phyloP scores from a whole-genome alignment of 2,888 invertebrate species.

The Anticlea derivata region DNA sequence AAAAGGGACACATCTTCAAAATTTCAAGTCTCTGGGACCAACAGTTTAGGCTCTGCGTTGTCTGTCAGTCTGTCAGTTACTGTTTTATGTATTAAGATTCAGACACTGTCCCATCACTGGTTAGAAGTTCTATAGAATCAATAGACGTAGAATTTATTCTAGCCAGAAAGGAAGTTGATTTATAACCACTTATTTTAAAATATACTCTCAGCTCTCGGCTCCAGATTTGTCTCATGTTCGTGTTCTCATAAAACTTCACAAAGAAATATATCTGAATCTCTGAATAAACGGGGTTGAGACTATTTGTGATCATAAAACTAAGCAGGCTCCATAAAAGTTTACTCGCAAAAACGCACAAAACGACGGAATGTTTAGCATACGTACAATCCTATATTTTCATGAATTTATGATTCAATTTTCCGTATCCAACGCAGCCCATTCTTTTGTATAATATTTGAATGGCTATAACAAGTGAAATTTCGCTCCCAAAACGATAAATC shows the following conservation, averaged over 20 bases:
- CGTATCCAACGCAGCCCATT: slow-evolving; percentile 32
- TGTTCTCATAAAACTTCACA: slow-evolving; percentile 1
- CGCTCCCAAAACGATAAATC: slow-evolving; percentile 56
- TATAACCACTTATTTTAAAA: slow-evolving; percentile 1
- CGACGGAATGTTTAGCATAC: slow-evolving; percentile 18
- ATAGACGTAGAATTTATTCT: too few relatives aligned
- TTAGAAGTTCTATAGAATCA: too few relatives aligned
- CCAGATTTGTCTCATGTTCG: slow-evolving; percentile 4
- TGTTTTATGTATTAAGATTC: too few relatives aligned
- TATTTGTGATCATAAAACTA: slow-evolving; percentile 24
- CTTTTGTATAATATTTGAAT: slow-evolving; percentile 39
- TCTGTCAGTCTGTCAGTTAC: too few relatives aligned
- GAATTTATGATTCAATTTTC: slow-evolving; percentile 37
- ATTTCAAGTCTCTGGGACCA: too few relatives aligned
- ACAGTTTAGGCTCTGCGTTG: too few relatives aligned
- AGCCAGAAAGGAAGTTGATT: too few relatives aligned
- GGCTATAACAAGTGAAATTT: slow-evolving; percentile 43
- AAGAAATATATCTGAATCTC: not conserved
- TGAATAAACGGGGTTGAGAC: slow-evolving; percentile 10
- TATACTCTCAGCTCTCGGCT: not conserved
- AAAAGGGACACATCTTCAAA: too few relatives aligned
- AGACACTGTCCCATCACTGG: not conserved
- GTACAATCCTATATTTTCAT: slow-evolving; percentile 31
- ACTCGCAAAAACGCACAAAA: slow-evolving; percentile 19
- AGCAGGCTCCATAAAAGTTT: slow-evolving; percentile 17